Percentiles rank a stretch among this genome's conserved stretches.
Conservation (phyloP, 2,888 invertebrate genomes). For the Agapostemon virescens region DNA sequence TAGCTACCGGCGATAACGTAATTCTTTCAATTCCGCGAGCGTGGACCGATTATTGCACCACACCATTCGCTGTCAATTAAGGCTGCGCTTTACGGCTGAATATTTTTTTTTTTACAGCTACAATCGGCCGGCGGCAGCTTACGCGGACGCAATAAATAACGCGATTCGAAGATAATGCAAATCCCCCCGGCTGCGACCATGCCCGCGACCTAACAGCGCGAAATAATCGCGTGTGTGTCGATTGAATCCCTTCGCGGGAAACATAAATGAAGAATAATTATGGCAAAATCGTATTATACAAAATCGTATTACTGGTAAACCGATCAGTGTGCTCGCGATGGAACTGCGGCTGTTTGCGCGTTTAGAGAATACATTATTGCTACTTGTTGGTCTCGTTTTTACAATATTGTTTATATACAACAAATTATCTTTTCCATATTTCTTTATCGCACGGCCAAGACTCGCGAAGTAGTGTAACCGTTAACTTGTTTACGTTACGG, state of each 20-base stretch:
- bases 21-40: slow-evolving; percentile 16
- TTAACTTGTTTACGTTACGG: too few relatives aligned
- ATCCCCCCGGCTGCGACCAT: slow-evolving; percentile 1
- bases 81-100: slow-evolving; percentile 1
- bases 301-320: neutral
- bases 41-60: slow-evolving; percentile 21
- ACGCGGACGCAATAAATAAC: slow-evolving; percentile 27
- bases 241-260: neutral
- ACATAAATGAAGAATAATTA: slow-evolving; percentile 8
- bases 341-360: neutral
- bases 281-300: slow-evolving; percentile 1
- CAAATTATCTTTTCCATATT: too few relatives aligned
- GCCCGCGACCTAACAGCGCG: slow-evolving; percentile 1
- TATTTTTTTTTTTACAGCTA: neutral
- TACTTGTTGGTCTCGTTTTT: too few relatives aligned
- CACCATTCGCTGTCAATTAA: slow-evolving; percentile 27
- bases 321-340: neutral
- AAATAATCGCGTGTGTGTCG: slow-evolving; percentile 7
- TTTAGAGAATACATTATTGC: neutral
- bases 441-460: too few relatives aligned
- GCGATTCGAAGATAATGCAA: slow-evolving; percentile 37
- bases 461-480: too few relatives aligned
- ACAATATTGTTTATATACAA: too few relatives aligned
- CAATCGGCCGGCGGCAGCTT: neutral
- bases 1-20: neutral